Evolutionary conservation across 2,797 vertebrate species (phyloP).

Genomic region (Pitangus sulphuratus): DNA sequence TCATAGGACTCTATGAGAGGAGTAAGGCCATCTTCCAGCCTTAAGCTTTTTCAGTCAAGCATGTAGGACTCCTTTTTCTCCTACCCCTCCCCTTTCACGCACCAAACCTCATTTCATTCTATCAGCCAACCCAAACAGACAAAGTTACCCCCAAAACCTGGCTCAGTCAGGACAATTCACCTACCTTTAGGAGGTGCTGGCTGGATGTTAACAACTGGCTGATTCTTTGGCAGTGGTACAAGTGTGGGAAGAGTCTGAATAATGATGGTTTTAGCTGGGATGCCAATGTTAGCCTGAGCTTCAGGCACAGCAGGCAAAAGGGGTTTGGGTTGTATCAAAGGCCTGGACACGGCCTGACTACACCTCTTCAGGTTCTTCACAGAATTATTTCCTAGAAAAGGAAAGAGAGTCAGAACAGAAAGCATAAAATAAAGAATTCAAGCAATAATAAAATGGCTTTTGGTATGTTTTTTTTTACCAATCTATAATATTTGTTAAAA

Average conservation of each 20-base stretch:
- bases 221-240: conserved; percentile 83
- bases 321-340: conserved; percentile 90
- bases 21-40: neutral
- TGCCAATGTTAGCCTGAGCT: conserved; percentile 73
- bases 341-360: conserved; percentile 80
- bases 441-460: neutral
- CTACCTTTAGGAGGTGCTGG: conserved; percentile 87
- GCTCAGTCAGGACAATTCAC: neutral
- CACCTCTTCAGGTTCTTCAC: conserved; percentile 78
- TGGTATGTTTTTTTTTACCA: neutral
- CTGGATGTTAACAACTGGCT: conserved; percentile 84
- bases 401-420: neutral
- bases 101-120: neutral
- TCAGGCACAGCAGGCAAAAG: conserved; percentile 84
- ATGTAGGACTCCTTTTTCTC: neutral
- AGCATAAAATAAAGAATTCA: neutral
- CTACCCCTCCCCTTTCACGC: neutral
- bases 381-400: conserved; percentile 75
- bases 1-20: accelerated
- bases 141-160: neutral
- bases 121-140: neutral
- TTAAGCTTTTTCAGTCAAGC: neutral
- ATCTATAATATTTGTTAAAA: neutral
- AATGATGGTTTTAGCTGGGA: conserved; percentile 90
- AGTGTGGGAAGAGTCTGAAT: conserved; percentile 88